Conservation (phyloP, 2,113 vertebrate species). For the Hassar affinis region DNA sequence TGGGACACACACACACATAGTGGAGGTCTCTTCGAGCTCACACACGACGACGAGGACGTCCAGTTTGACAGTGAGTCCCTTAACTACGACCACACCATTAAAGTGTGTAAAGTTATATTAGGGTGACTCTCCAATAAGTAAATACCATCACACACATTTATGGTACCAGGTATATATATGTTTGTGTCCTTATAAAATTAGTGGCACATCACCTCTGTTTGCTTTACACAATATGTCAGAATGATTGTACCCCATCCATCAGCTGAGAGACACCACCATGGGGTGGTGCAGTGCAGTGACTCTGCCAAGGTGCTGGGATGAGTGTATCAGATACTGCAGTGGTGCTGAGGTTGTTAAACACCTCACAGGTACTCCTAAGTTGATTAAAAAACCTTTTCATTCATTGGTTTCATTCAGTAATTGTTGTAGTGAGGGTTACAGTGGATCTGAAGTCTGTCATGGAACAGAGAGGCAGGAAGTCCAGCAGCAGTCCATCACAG, state of each 20-base stretch:
- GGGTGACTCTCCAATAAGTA: background rate
- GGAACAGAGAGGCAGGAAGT: background rate
- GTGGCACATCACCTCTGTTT: background rate
- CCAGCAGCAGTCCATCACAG: background rate
- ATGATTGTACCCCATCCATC: background rate
- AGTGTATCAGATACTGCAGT: background rate
- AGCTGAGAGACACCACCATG: background rate
- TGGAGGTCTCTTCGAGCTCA: constrained; percentile 50
- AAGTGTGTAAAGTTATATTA: background rate
- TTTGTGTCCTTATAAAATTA: background rate
- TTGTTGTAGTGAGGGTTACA: background rate
- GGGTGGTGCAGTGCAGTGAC: background rate
- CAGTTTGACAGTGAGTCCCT: constrained; percentile 74
- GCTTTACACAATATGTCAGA: background rate
- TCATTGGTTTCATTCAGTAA: background rate
- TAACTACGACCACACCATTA: background rate
- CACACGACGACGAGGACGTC: constrained; percentile 67
- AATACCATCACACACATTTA: background rate
- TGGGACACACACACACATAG: background rate
- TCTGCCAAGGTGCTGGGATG: background rate
- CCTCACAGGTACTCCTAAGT: background rate
- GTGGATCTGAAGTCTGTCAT: background rate
- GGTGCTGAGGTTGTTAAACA: background rate
- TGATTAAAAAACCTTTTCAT: background rate
- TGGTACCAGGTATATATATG: background rate